Base-by-base conservation (phyloP, 2,888 invertebrate genomes). In the Thymelicus acteon region DNA sequence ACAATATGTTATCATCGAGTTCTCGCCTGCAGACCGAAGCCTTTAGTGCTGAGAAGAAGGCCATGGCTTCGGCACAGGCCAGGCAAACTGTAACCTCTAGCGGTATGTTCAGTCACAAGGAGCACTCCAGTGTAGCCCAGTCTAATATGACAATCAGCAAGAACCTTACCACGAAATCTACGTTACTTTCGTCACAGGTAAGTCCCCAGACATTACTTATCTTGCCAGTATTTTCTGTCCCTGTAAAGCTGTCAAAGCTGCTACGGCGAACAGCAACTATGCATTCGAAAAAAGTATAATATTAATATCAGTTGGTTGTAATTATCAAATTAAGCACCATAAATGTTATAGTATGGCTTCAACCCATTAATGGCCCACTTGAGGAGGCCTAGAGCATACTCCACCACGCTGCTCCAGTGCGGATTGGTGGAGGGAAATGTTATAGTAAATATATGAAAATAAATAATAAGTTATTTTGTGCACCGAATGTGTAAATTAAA, bases 1-100 rank as follows among this genome's bases (percentile, higher is more conserved):
- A 97, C 85, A 97, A 97, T 86, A 96, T 97, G 92, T 96, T 97
- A 71, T 96, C 97, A 60, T 95, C 97, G 57, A 96, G 96, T 84
- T 96, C 97, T 93, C 96, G 97, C 88, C 94, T 98, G 70, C 97
- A 97, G 77, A 97, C 97, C 64, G 97, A 97, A 81, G 96, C 96
- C 54, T 98, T 97, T 89, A 97, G 97, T 80, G 96, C 97, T 12
- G 97, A 98, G 91, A 97, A 98, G 84, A 95, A 95, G 79, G 95
- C 95, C 63, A 95, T 96, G 85, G 95, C 96, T 67, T 96, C 96
- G 74, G 95, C 95, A 75, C 97, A 97, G 82, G 97, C 97, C 77
- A 95, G 96, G 58, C 97, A 97, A 86, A 97, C 96, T 2, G 96
- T 97, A 79, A 97, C 97, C 5, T 95, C 97, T 24, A 95, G 96